Conservation (phyloP, 2,888 invertebrate genomes). For the Hydriomena furcata region DNA sequence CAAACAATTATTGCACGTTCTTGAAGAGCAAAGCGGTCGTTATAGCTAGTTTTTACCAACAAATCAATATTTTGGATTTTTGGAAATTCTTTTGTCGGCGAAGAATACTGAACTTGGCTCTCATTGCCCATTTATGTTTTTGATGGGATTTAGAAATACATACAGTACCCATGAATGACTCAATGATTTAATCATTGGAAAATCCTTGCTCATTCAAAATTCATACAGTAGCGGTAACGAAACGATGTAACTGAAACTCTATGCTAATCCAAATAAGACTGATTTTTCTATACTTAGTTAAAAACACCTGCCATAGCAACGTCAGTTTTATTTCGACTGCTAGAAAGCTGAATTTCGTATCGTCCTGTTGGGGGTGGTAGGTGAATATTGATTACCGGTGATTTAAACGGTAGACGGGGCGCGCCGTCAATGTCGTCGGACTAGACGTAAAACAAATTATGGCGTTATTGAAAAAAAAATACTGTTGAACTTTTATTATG, state of each 20-base stretch:
- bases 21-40: too few species aligned
- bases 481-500: too few species aligned
- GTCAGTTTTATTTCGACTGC: slow-evolving; percentile 9
- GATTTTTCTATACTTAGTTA: slow-evolving; percentile 17
- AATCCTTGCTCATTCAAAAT: slow-evolving; percentile 23
- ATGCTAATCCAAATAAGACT: slow-evolving; percentile 21
- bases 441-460: slow-evolving; percentile 23
- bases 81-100: too few species aligned
- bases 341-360: slow-evolving; percentile 6
- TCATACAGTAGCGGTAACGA: slow-evolving; percentile 17
- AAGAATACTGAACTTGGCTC: too few species aligned
- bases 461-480: too few species aligned
- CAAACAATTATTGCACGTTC: too few species aligned
- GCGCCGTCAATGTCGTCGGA: slow-evolving; percentile 14
- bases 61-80: too few species aligned
- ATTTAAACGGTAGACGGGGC: slow-evolving; percentile 21
- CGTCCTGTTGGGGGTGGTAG: slow-evolving; percentile 2
- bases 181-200: slow-evolving; percentile 21
- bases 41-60: too few species aligned
- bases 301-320: slow-evolving; percentile 8
- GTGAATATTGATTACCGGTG: slow-evolving; percentile 30
- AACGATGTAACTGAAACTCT: slow-evolving; percentile 13
- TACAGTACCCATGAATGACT: too few species aligned
- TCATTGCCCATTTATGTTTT: too few species aligned
- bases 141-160: too few species aligned